Base-by-base conservation (phyloP, 2,797 vertebrate species). In the Bovichtus diacanthus region DNA sequence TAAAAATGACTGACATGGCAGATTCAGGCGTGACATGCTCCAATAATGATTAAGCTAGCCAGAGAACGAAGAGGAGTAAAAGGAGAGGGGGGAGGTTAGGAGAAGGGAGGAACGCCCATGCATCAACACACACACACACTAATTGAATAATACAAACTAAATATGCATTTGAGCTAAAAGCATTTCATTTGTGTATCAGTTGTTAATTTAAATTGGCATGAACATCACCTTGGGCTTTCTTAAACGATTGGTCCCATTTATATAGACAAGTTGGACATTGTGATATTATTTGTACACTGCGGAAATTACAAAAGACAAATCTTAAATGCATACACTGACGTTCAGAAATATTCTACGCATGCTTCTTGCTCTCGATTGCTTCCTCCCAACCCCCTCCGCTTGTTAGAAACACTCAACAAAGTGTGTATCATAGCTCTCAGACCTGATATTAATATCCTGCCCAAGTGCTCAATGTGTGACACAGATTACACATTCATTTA, bases 1-100 rank as follows among this genome's bases (percentile, higher is more conserved):
- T 82, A 78, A 81, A 87, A 70, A 82, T 82, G 71, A 81, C 74
- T 62, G 81, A 79, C 79, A 71, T 47, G 74, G 73, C 70, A 67
- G 69, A 83, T 78, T 62, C 46, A 70, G 72, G 50, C 36, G 13
- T 70, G 74, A 82, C 78, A 60, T 31, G 67, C 81, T 65, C 64
- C 47, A 23, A 10, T 70, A 82, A 87, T 68, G 70, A 76, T 72
- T 61, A 86, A 78, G 39, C 34, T 15, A 5, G 1, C 8, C 21
- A 61, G 39, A 71, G 39, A 74, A 47, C 1, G 0, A 54, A 25
- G 39, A 44, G 10, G 53, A 49, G 66, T 38, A 34, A 59, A 34
- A 34, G 13, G 5, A 23, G 39, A 7, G 38, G 29, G 5, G 41
- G 41, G 41, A n/a, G 47, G 54, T 49, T 18, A 54, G 25, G 8